Base-by-base conservation (phyloP, 37 sponge, comb jelly and placozoan species). In the Spongia lamella region DNA sequence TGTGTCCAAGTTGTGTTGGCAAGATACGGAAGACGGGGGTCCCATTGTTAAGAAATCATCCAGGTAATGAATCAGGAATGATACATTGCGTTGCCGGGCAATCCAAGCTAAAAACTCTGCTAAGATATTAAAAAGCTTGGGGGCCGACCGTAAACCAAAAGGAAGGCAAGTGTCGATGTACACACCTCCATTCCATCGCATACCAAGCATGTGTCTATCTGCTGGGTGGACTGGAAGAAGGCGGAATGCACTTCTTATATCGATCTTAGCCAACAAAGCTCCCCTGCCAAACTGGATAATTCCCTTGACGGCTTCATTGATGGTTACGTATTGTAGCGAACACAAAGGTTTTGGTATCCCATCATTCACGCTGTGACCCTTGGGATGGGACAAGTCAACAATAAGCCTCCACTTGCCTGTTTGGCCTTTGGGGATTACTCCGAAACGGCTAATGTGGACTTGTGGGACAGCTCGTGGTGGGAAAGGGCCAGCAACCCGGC, bases 101-200 rank as follows among this genome's bases (percentile, higher is more conserved):
- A 78, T 51, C 79, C 79, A 78, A 22, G 52, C 64, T 15, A 66
- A 25, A 6, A 51, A 15, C 24, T 79, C 80, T 2, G 80, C 70
- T 7, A 79, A 5, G 22, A 31, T 53, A 21, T n/a, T 69, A 30
- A 79, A 79, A 14, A n/a, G n/a, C n/a, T n/a, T n/a, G n/a, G n/a
- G n/a, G n/a, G n/a, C n/a, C n/a, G n/a, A n/a, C n/a, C n/a, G 79
- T 17, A 78, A 58, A 1, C 79, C 68, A 36, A 78, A 78, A 6
- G 79, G 79, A 15, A 78, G 68, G 3, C 68, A 62, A 2, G 79
- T 78, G 40, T 78, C 79, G 5, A 78, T 51, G 68, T 34, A 78
- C 35, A 38, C 26, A 22, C 5, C 57, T 1, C 79, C 68, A 25
- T 66, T 5, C 79, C 79, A 78, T 22, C 54, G 33, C 79, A 78